Evolutionary conservation across 2,888 invertebrate species (phyloP).

Genomic region (Drosophila aldrichi): DNA sequence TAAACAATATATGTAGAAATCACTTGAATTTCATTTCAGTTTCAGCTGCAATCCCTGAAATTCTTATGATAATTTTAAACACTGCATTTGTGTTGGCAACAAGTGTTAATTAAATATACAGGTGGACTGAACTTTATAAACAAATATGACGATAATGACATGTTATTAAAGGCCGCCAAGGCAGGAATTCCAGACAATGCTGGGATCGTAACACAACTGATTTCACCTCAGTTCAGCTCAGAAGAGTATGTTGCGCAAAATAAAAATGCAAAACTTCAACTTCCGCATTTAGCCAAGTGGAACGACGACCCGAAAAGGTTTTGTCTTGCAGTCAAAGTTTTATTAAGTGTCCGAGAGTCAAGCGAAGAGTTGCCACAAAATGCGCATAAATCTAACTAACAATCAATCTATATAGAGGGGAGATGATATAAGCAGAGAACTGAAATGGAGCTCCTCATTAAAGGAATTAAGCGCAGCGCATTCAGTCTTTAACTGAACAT

Average conservation of each 20-base stretch:
- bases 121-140: slow-evolving; percentile 61
- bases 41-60: background rate
- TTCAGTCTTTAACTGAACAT: slow-evolving; percentile 1
- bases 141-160: slow-evolving; percentile 82
- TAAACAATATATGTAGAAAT: background rate
- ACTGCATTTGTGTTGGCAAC: slow-evolving; percentile 21
- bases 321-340: slow-evolving; percentile 41
- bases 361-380: background rate
- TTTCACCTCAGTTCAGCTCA: slow-evolving; percentile 37
- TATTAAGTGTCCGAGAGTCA: background rate
- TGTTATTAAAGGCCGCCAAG: slow-evolving; percentile 69
- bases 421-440: background rate
- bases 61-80: slow-evolving; percentile 34
- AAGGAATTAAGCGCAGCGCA: slow-evolving; percentile 1
- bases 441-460: slow-evolving; percentile 4
- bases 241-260: slow-evolving; percentile 27
- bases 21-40: background rate
- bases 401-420: background rate
- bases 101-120: slow-evolving; percentile 33
- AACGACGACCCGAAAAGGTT: slow-evolving; percentile 62
- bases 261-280: slow-evolving; percentile 48
- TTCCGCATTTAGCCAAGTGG: slow-evolving; percentile 81
- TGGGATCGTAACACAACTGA: slow-evolving; percentile 53
- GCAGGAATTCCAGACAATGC: slow-evolving; percentile 64
- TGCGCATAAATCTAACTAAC: background rate